Evolutionary conservation across 2,888 invertebrate species (phyloP), one percentile per base, ranked within the genome.

Genomic region (Neuroscelio doddi): DNA sequence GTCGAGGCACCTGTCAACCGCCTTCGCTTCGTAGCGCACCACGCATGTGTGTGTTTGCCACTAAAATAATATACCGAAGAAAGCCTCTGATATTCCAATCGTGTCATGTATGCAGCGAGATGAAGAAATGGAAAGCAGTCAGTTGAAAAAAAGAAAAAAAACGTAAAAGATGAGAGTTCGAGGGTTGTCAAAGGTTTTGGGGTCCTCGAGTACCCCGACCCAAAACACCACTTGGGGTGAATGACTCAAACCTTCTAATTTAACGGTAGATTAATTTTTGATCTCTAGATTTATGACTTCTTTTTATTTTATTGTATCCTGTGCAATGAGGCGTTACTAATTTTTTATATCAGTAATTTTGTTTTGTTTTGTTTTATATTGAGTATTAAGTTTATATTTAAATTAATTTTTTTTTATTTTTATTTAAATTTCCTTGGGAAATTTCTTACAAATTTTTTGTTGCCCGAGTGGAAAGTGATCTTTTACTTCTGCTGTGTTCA

Each of bases 1-100:
- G 72, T 70, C 75, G 61, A 68, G 80, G 82, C 83, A 83, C 83
- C 83, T 83, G 82, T 82, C 82, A 83, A 79, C 76, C 76, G 79
- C 76, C 77, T 79, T 75, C 76, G 75, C 77, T 71, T 74, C 72
- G 72, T 73, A 72, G 75, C 73, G 26, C 36, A 3, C 74, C 62
- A 71, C 75, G 75, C 78, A 76, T 79, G 77, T 78, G 76, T 66
- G 62, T 30, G 34, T 72, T 61, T 70, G 72, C 67, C 74, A 75
- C 76, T 80, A 77, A 81, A 81, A 81, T 81, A 81, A 81, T 75
- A 75, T 73, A 79, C 74, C 64, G 55, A 64, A 75, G 65, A 75
- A 69, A 71, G 75, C 64, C 71, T 68, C 68, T 12, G 38, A 36
- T 36, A 79, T 76, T 77, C 73, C 71, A 69, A 79, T 79, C 80